Base-by-base conservation (phyloP, 2,888 invertebrate species). In the Nymphalis c-album region DNA sequence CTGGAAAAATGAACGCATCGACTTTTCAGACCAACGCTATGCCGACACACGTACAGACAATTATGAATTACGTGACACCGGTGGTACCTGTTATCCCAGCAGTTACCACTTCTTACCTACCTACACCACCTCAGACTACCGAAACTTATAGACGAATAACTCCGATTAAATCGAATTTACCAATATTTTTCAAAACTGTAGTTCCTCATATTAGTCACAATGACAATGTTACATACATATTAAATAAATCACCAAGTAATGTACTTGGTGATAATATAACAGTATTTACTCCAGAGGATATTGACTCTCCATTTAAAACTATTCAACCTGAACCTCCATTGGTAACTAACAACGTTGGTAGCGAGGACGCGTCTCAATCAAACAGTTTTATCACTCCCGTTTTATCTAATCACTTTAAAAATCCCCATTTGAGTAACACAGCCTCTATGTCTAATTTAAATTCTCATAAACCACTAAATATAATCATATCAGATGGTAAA, bases 21-120 rank as follows among this genome's bases (percentile, higher is more conserved):
- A 77, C 75, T 74, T 78, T 77, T 75, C 76, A 81, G 72, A 75
- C 78, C 76, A 78, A 82, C 79, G 77, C 71, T 73, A 80, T 83
- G 76, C 79, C 82, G 72, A 78, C 72, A 72, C 70, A 78, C 63
- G 78, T 76, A 73, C 78, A 80, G 75, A 70, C 74, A 70, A 64
- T 79, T 46, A 40, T 70, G 71, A 86, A 83, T 75, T 87, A 83
- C 79, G 86, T 87, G 75, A 90, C 88, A 68, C 85, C 87, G 65
- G 72, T 85, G 58, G 73, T 82, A 70, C 81, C 84, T 31, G 72
- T 77, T 53, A 47, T 63, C 48, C 22, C 74, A 69, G 72, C 83
- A 17, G 78, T 80, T 57, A 71, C 74, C 47, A 73, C 77, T 26
- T 77, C 80, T 68, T 76, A 84, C 63, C 75, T 83, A 60, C 78